Percentiles rank a stretch among this genome's conserved stretches.
Conservation (phyloP, 2,888 invertebrate genomes). For the Pocota personata region DNA sequence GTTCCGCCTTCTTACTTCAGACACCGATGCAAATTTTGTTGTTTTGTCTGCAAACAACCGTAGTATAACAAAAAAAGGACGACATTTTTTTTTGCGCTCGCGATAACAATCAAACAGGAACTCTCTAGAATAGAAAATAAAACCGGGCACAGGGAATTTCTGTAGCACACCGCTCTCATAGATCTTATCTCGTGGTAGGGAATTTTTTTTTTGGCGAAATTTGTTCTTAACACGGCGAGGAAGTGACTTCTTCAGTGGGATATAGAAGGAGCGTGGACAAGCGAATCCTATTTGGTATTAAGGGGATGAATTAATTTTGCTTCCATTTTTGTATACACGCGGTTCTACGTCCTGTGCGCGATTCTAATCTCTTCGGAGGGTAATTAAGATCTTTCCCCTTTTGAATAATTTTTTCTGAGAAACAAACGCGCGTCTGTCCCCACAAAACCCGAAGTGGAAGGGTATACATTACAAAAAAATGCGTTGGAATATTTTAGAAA, state of each 20-base stretch:
- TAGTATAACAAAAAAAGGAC: conserved; percentile 41
- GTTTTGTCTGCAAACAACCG: conserved; percentile 48
- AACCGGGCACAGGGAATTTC: conserved; percentile 30
- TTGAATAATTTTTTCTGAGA: conserved; percentile 3
- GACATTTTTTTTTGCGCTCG: conserved; percentile 24
- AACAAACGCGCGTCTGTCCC: background rate
- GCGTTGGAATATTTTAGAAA: background rate
- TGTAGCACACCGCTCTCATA: conserved; percentile 26
- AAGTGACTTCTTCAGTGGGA: conserved; percentile 49
- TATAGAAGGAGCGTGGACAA: background rate
- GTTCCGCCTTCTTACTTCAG: conserved; percentile 29
- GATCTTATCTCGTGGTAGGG: conserved; percentile 49
- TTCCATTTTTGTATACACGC: conserved; percentile 25
- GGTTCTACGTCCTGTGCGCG: conserved; percentile 9
- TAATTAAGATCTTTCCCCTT: conserved; percentile 46
- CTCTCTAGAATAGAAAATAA: conserved; percentile 49
- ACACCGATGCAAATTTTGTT: conserved; percentile 34
- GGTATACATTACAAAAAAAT: background rate
- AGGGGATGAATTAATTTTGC: background rate
- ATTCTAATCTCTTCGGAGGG: conserved; percentile 37
- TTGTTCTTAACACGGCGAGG: conserved; percentile 39
- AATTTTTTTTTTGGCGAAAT: conserved; percentile 25
- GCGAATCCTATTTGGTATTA: background rate
- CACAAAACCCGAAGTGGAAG: background rate
- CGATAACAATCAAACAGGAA: conserved; percentile 66